phyloP scores from a whole-genome alignment of 2,888 invertebrate species.

The Xestia sexstrigata region DNA sequence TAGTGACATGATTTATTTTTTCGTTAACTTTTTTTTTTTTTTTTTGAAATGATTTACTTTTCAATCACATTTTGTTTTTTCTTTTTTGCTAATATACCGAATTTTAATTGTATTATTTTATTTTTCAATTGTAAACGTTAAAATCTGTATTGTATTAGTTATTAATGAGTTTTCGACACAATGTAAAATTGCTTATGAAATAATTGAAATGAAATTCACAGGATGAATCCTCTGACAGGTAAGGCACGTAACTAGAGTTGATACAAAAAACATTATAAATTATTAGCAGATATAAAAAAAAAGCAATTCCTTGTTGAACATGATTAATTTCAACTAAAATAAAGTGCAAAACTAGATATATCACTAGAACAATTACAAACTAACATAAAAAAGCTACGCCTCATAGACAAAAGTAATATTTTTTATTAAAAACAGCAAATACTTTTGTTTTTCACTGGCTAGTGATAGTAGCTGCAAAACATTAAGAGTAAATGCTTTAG shows the following conservation, averaged over 20 bases:
- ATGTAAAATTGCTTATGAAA: no score
- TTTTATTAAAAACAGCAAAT: background rate
- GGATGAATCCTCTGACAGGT: background rate
- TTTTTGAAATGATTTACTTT: no score
- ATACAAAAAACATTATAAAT: background rate
- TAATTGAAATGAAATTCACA: no score
- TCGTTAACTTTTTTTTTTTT: no score
- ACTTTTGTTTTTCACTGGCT: slow-evolving; percentile 3
- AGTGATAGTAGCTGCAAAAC: slow-evolving; percentile 23
- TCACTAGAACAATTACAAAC: slow-evolving; percentile 27
- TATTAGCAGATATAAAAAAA: background rate
- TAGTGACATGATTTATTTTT: no score
- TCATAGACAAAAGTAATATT: background rate
- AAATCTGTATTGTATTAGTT: no score
- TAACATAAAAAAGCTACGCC: slow-evolving; percentile 18
- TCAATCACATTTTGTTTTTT: no score
- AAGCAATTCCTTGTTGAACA: slow-evolving; percentile 60
- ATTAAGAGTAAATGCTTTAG: slow-evolving; percentile 48
- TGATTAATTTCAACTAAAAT: slow-evolving; percentile 60
- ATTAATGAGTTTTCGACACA: no score
- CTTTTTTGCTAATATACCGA: no score
- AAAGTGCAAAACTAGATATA: slow-evolving; percentile 10
- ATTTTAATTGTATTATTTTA: no score
- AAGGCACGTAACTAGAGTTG: no score
- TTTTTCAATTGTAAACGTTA: no score